Percentiles rank a stretch among this genome's conserved stretches.
phyloP scores from a whole-genome alignment of 2,888 invertebrate genomes.

The Leucophora obtusa region DNA sequence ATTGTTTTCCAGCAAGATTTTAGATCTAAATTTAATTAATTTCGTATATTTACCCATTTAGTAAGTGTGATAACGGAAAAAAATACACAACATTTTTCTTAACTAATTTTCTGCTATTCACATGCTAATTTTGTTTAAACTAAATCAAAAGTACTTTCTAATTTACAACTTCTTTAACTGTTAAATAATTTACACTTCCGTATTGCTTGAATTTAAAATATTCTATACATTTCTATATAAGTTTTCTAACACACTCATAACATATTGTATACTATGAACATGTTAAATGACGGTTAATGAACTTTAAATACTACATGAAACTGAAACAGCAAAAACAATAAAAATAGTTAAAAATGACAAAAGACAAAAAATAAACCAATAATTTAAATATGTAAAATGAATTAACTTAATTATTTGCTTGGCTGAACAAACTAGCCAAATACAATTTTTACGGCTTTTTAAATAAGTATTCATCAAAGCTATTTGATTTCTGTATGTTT shows the following conservation, averaged over 20 bases:
- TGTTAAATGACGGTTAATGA: slow-evolving; percentile 29
- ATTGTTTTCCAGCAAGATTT: not conserved
- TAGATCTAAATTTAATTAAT: not conserved
- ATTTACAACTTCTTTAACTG: slow-evolving; percentile 46
- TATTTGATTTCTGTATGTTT: too few species aligned
- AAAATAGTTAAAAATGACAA: not conserved
- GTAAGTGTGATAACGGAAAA: not conserved
- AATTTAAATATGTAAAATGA: not conserved
- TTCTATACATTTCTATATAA: not conserved
- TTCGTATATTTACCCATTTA: not conserved
- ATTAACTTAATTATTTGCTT: not conserved
- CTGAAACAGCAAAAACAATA: not conserved
- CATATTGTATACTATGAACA: not conserved
- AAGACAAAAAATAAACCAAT: not conserved
- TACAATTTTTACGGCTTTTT: not conserved
- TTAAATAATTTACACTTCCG: slow-evolving; percentile 53
- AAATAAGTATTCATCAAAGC: not conserved
- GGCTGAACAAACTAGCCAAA: not conserved
- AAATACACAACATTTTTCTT: not conserved
- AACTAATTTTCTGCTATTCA: not conserved
- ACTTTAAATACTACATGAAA: not conserved
- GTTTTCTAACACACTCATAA: too few species aligned
- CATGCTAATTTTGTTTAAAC: not conserved
- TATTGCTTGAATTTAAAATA: slow-evolving; percentile 24
- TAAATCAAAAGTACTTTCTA: slow-evolving; percentile 37